Evolutionary conservation across 2,888 invertebrate species (phyloP).

Genomic region (Leptopilina syphax): DNA sequence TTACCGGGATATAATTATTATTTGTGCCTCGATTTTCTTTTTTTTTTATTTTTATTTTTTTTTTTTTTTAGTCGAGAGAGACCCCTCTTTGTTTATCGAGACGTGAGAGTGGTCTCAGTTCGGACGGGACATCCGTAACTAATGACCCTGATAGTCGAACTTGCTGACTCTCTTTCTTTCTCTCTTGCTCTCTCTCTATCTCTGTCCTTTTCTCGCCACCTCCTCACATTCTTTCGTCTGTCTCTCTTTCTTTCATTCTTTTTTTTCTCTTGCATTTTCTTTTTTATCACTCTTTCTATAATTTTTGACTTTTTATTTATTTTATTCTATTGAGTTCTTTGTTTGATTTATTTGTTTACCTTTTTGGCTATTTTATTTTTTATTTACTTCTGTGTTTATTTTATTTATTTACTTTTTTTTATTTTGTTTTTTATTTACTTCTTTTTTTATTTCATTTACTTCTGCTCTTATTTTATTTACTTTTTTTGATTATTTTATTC

Average conservation of each 20-base stretch:
- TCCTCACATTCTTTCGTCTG: constrained; percentile 43
- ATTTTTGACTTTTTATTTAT: neutral
- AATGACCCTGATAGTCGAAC: constrained; percentile 74
- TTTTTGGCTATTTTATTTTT: constrained; percentile 6
- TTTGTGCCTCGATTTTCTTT: constrained; percentile 62
- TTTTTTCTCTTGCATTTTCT: constrained; percentile 40
- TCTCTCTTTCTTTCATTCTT: constrained; percentile 37
- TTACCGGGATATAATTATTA: constrained; percentile 73
- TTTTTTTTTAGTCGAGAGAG: constrained; percentile 43
- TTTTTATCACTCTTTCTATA: constrained; percentile 45
- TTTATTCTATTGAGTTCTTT: neutral
- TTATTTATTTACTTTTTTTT: no score
- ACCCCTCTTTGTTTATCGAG: constrained; percentile 71
- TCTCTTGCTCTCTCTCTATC: constrained; percentile 51
- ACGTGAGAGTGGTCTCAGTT: constrained; percentile 73
- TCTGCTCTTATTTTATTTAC: no score
- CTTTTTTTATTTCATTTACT: no score
- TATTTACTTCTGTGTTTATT: no score
- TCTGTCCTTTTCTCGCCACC: constrained; percentile 57
- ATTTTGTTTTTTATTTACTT: no score
- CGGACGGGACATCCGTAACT: constrained; percentile 75
- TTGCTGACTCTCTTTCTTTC: constrained; percentile 49
- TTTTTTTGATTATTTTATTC: no score
- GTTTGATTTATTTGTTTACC: constrained; percentile 51
- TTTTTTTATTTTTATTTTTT: constrained; percentile 43